Base-by-base conservation (phyloP, 2,797 vertebrate species). In the Anas georgica region DNA sequence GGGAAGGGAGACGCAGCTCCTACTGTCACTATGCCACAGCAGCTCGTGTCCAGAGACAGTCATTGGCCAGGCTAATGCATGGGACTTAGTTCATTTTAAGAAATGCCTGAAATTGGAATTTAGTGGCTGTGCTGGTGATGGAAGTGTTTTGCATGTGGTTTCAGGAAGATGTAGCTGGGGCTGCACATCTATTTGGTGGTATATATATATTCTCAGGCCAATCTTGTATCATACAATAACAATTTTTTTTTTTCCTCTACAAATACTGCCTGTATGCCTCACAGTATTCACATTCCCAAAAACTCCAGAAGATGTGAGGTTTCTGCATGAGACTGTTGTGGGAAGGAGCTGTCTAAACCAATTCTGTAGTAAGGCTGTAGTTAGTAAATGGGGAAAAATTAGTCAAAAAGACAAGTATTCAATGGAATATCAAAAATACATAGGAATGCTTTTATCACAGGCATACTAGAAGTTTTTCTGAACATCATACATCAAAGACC, bases 111-210 rank as follows among this genome's bases (percentile, higher is more conserved):
- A 92, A 79, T 10, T 17, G 31, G 26, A 84, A 64, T 25, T 12
- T 3, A 1, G 1, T 0, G 12, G 17, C 1, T 77, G 13, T 43
- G 60, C 0, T 7, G 17, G 12, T 56, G 48, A 39, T n/a, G 26
- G 43, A 83, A 76, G 7, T 5, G 2, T 17, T 86, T 7, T 0
- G 56, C 21, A 21, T 3, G 0, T 48, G 39, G 41, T 21, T 45
- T n/a, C 29, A 13, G 50, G 55, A 80, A 77, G 37, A 18, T 9
- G 10, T 6, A 79, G 35, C 17, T 35, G 50, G 25, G 37, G 26
- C 64, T 46, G 21, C 10, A 43, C 2, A 6, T 39, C 52, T 63
- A 5, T n/a, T 75, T 68, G n/a, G 12, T 39, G 52, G 48, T 12
- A 78, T 16, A 43, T 56, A 29, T 0, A 59, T 2, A 17, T 73